Percentiles rank a stretch among this genome's conserved stretches.
phyloP scores from a whole-genome alignment of 37 sponge, comb jelly and placozoan species.

The Petrosia ficiformis region DNA sequence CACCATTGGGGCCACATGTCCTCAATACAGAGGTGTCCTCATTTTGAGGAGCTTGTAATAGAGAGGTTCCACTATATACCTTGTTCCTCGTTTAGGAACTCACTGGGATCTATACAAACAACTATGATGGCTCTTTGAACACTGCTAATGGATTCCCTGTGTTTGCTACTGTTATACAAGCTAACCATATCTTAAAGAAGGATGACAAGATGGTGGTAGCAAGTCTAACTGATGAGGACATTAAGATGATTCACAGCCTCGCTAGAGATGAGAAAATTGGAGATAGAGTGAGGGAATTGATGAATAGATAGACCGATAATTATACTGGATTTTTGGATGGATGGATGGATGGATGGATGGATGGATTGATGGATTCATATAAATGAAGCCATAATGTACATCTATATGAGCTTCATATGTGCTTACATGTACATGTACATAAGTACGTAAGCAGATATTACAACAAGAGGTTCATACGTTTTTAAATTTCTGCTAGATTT shows the following conservation, averaged over 20 bases:
- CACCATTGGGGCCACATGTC: too few relatives aligned
- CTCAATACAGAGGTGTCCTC: too few relatives aligned
- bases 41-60: too few relatives aligned
- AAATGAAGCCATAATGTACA: too few relatives aligned
- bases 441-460: too few relatives aligned
- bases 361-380: too few relatives aligned
- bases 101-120: conserved; percentile 94
- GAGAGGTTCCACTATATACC: too few relatives aligned
- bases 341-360: too few relatives aligned
- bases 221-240: conserved; percentile 93
- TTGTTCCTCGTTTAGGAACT: too few relatives aligned
- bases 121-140: conserved; percentile 95
- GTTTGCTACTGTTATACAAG: conserved; percentile 97
- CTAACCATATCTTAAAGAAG: conserved; percentile 91
- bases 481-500: conserved; percentile 45
- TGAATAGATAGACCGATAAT: neutral
- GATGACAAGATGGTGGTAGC: conserved; percentile 89
- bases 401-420: too few relatives aligned
- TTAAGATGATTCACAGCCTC: conserved; percentile 77
- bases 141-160: conserved; percentile 99
- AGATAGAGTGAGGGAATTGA: conserved; percentile 77
- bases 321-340: too few relatives aligned
- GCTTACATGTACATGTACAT: too few relatives aligned
- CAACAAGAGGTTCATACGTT: neutral
- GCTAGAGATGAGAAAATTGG: conserved; percentile 93